phyloP scores from a whole-genome alignment of 2,797 vertebrate genomes.

The Acanthurus leucopareius region DNA sequence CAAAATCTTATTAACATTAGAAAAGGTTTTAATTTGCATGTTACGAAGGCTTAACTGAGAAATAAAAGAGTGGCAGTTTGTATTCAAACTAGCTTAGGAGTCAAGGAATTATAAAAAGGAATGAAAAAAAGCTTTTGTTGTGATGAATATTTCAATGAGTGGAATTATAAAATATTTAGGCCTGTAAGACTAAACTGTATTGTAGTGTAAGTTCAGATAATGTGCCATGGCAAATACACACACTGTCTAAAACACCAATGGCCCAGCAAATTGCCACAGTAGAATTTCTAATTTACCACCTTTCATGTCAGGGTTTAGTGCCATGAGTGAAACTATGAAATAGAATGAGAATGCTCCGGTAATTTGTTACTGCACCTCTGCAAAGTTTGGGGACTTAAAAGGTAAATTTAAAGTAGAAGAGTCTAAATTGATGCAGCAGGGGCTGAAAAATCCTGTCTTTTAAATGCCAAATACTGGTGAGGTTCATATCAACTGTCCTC shows the following conservation, averaged over 20 bases:
- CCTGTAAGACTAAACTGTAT: conserved; percentile 4
- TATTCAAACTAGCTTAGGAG: background rate
- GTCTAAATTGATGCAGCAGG: background rate
- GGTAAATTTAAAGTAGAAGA: background rate
- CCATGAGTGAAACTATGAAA: background rate
- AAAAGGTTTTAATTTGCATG: conserved; percentile 6
- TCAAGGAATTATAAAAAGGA: background rate
- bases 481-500: background rate
- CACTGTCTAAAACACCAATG: background rate
- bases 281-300: no score
- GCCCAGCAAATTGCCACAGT: background rate
- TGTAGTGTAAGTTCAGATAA: background rate
- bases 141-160: conserved; percentile 24
- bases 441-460: background rate
- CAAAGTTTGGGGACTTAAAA: background rate
- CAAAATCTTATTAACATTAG: background rate
- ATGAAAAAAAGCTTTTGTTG: background rate
- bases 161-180: conserved; percentile 16
- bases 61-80: background rate
- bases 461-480: background rate
- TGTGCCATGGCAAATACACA: background rate
- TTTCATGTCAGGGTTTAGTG: background rate
- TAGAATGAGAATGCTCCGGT: background rate
- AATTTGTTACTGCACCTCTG: background rate
- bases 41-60: no score